Base-by-base conservation (phyloP, 2,113 vertebrate genomes). In the Ciconia maguari region DNA sequence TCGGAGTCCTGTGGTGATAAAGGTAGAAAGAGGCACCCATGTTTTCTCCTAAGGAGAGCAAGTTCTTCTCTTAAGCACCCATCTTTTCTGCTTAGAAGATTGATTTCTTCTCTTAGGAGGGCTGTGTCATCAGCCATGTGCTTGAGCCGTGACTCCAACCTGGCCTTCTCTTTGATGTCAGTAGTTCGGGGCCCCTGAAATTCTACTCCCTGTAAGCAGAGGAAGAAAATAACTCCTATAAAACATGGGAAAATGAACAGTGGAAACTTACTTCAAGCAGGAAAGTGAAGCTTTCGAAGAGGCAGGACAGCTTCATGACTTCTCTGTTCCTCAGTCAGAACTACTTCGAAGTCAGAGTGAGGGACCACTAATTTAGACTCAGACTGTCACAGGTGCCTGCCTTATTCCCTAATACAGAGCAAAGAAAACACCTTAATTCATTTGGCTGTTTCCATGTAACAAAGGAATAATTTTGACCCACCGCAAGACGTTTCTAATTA, bases 101-200 rank as follows among this genome's bases (percentile, higher is more conserved):
- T 11, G 68, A 99, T 99, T 95, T 99, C 98, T 78, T 96, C 93
- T 68, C 90, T 98, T 58, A 99, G 95, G 25, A 75, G 80, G 14
- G 97, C 72, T 12, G 97, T 95, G 52, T 98, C 97, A 61, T 83
- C 44, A 8, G 91, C 83, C 76, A 98, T 95, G 5, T 27, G 64
- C 62, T 97, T 96, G n/a, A 99, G 97, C 92, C 92, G 30, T n/a
- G 97, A 75, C n/a, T 97, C 93, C 44, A 99, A 91, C 75, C 89
- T 97, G 71, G 71, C 84, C 62, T 70, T 97, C n/a, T 98, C 98
- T 66, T 98, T 91, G 44, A 92, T 57, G 12, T 98, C 98, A 21
- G 36, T 85, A 78, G 34, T 94, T 64, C 52, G 96, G 27, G 74
- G 83, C 21, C 96, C 95, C 95, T 98, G 98, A 91, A 99, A 98